Conservation (phyloP, 1,140 invertebrate species). For the Drosophila pruinosa region DNA sequence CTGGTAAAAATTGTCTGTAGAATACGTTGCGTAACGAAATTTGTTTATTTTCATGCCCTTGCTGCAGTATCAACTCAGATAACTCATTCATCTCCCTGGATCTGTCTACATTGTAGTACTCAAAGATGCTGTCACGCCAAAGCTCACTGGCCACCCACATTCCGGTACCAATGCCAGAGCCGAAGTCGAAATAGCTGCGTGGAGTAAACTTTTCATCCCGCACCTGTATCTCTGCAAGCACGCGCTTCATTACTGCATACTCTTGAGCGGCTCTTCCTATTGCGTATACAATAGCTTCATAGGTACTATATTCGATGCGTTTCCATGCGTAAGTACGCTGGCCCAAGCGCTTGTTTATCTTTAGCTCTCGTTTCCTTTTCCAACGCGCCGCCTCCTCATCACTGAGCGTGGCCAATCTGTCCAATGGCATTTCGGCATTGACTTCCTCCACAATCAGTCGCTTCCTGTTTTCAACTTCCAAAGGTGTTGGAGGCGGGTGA, state of each 20-base stretch:
- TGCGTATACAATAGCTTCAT: constrained; percentile 88
- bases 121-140: constrained; percentile 89
- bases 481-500: constrained; percentile 86
- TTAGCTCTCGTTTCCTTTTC: constrained; percentile 72
- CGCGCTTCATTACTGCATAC: constrained; percentile 88
- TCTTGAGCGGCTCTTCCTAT: constrained; percentile 88
- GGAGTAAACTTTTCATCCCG: constrained; percentile 89
- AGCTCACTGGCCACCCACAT: constrained; percentile 90
- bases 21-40: constrained; percentile 86
- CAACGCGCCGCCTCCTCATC: constrained; percentile 67
- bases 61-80: constrained; percentile 87
- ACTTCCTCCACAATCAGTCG: constrained; percentile 65
- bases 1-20: constrained; percentile 92
- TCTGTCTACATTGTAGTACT: constrained; percentile 92
- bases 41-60: constrained; percentile 85
- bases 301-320: constrained; percentile 87
- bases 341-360: constrained; percentile 82
- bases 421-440: constrained; percentile 70
- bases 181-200: constrained; percentile 93
- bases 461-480: constrained; percentile 83
- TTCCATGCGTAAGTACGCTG: constrained; percentile 88
- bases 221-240: constrained; percentile 89
- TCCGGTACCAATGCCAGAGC: constrained; percentile 93
- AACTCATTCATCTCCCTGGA: constrained; percentile 92
- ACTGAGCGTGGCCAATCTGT: constrained; percentile 49